Conservation (phyloP, 1,140 invertebrate species). For the Zaprionus gabonicus region DNA sequence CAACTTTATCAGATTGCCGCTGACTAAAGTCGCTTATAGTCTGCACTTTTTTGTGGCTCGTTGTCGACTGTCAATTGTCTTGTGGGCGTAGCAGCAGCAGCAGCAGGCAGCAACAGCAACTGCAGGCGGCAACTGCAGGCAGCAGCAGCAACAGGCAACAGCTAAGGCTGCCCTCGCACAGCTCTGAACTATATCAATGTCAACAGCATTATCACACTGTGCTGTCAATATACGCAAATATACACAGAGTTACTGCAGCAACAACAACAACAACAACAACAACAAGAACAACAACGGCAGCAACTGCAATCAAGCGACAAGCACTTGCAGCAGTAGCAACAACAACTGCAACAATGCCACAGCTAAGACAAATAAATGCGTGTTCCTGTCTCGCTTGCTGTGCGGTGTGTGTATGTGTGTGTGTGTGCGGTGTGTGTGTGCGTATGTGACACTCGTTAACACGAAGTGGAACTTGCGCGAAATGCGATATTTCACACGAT, state of each 20-base stretch:
- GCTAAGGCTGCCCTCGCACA: conserved; percentile 43
- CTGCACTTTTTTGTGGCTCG: conserved; percentile 33
- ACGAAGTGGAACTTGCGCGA: conserved; percentile 81
- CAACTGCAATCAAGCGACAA: conserved; percentile 50
- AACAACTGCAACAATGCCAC: conserved; percentile 39
- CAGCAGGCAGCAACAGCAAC: conserved; percentile 27
- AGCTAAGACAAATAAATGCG: conserved; percentile 77
- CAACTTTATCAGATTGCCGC: conserved; percentile 77
- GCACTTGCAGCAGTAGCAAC: conserved; percentile 49
- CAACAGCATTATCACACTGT: conserved; percentile 79
- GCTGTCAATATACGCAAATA: conserved; percentile 82
- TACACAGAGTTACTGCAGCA: conserved; percentile 50
- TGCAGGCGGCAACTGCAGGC: conserved; percentile 10
- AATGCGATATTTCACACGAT: conserved; percentile 85
- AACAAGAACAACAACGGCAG: conserved; percentile 41
- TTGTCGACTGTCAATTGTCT: conserved; percentile 83
- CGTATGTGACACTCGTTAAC: conserved; percentile 80
- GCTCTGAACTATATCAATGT: conserved; percentile 77
- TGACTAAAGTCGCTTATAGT: conserved; percentile 43
- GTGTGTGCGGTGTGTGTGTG: conserved; percentile 54
- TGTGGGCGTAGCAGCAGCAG: conserved; percentile 70
- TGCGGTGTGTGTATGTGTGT: conserved; percentile 58
- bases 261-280: conserved; percentile 36
- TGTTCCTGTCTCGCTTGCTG: conserved; percentile 58
- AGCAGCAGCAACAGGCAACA: conserved; percentile 52